These are phyloP conservation scores for Myodes glareolus DNA, from an alignment of 2,113 vertebrate genomes.

Conservation along the genomic window DNA sequence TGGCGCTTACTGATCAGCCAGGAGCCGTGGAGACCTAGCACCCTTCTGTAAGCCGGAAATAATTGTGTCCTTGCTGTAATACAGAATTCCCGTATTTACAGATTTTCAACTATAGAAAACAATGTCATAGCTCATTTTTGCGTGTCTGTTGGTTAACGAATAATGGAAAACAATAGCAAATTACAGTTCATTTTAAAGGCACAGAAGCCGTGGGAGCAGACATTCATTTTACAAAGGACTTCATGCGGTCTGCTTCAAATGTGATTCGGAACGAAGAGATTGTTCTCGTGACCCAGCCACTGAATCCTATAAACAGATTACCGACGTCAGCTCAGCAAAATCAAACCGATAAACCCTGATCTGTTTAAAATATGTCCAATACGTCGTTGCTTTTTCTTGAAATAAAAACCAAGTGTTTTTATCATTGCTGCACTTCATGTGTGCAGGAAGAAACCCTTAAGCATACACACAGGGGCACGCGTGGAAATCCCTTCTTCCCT, in stretches of 20 bases:
- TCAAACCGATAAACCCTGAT: background rate
- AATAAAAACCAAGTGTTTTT: background rate
- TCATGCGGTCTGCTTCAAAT: background rate
- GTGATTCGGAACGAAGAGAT: background rate
- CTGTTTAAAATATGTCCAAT: conserved; percentile 20
- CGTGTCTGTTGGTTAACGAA: background rate
- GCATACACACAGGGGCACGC: background rate
- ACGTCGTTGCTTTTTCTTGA: background rate
- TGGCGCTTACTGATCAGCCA: background rate
- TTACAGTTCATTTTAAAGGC: background rate
- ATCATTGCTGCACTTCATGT: background rate
- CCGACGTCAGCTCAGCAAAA: background rate
- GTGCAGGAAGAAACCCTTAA: background rate
- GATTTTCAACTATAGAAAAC: conserved; percentile 42
- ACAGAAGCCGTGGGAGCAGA: background rate
- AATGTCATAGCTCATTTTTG: conserved; percentile 14
- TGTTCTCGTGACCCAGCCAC: background rate
- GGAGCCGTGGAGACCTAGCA: background rate
- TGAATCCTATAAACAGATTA: background rate
- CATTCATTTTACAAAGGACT: background rate
- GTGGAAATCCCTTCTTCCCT: background rate
- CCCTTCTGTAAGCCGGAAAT: background rate
- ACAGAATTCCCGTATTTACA: background rate
- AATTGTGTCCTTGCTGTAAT: background rate
- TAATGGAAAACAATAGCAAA: background rate